Evolutionary conservation across 2,888 invertebrate species (phyloP).

Genomic region (Eledone cirrhosa): DNA sequence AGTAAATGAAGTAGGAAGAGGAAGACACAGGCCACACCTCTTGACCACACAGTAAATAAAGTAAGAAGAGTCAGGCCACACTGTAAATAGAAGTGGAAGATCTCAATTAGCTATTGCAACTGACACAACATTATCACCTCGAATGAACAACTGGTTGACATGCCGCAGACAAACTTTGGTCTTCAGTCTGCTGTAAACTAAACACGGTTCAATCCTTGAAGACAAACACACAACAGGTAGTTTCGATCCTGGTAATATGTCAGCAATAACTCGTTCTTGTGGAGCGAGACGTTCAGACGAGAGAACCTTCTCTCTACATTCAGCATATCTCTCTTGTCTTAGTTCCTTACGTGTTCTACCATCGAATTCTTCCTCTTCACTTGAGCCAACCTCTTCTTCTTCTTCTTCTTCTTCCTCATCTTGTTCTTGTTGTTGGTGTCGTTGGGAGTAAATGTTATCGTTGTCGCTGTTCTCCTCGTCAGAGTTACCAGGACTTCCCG

Average conservation of each 20-base stretch:
- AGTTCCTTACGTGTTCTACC: too few species aligned
- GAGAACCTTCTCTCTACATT: too few species aligned
- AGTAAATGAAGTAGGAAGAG: too few species aligned
- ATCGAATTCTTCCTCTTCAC: not conserved
- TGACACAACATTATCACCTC: slow-evolving; percentile 67
- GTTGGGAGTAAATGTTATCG: not conserved
- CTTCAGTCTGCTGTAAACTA: slow-evolving; percentile 19
- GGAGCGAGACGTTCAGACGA: too few species aligned
- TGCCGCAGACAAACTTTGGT: slow-evolving; percentile 54
- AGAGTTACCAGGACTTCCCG: not conserved
- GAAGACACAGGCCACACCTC: too few species aligned
- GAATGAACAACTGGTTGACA: slow-evolving; percentile 64
- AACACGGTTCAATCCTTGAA: slow-evolving; percentile 16
- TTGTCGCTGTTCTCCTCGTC: not conserved
- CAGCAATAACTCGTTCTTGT: too few species aligned
- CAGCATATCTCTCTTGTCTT: too few species aligned
- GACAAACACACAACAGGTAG: not conserved
- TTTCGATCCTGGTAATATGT: not conserved
- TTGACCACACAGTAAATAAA: too few species aligned
- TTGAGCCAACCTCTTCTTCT: not conserved
- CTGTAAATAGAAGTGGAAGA: too few species aligned
- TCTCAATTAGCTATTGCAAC: slow-evolving; percentile 42
- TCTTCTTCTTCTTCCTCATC: not conserved
- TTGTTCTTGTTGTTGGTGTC: not conserved
- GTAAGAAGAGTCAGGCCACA: too few species aligned